Evolutionary conservation across 53 echinoderm and acorn worm genomes (phyloP).

Genomic region (Holothuria scabra): DNA sequence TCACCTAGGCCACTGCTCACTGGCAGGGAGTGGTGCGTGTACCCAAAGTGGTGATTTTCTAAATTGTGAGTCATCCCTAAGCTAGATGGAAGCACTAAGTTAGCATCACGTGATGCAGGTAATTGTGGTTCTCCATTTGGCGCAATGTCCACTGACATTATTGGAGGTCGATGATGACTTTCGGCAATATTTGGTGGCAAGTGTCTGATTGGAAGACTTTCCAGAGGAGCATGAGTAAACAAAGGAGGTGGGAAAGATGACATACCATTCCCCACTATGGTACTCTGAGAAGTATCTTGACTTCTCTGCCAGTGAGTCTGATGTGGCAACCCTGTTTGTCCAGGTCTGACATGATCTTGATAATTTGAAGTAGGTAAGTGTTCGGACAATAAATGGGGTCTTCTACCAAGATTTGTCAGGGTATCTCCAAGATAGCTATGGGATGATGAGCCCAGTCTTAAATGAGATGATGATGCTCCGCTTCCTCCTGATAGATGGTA

Average conservation of each 20-base stretch:
- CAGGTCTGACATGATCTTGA: conserved; percentile 4
- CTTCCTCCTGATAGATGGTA: conserved; percentile 2
- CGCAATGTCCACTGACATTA: conserved; percentile 13
- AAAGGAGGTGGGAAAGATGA: too few species aligned
- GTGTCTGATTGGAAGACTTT: background rate
- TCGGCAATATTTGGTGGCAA: background rate
- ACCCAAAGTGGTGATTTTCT: too few species aligned
- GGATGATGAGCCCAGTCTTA: conserved; percentile 3
- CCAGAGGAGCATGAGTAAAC: background rate
- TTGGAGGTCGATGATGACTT: conserved; percentile 13
- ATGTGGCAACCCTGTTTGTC: conserved; percentile 22
- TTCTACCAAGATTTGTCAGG: conserved; percentile 18
- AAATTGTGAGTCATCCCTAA: too few species aligned
- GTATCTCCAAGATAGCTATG: conserved; percentile 37
- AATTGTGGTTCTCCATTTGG: background rate
- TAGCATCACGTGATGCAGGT: too few species aligned
- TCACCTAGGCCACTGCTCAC: too few species aligned
- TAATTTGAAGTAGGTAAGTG: background rate
- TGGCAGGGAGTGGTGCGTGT: too few species aligned
- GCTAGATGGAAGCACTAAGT: too few species aligned
- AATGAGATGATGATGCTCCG: background rate
- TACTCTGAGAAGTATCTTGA: too few species aligned
- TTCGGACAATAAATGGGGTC: background rate
- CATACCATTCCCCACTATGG: too few species aligned
- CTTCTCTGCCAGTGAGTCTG: conserved; percentile 6